Conservation (phyloP, 2,113 vertebrate species). For the Setophaga coronata region DNA sequence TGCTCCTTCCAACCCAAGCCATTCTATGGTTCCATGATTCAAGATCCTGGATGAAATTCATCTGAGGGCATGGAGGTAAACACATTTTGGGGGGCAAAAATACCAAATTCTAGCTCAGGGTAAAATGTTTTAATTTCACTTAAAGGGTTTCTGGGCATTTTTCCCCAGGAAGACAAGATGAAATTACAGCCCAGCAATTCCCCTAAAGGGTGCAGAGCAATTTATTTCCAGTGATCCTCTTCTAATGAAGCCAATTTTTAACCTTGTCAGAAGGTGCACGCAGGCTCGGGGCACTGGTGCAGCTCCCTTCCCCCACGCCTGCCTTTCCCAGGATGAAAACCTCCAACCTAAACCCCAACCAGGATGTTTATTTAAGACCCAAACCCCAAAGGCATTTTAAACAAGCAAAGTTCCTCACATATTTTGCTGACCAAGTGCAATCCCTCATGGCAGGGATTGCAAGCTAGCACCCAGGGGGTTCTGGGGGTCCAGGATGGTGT, state of each 20-base stretch:
- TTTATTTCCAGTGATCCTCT: slow-evolving; percentile 44
- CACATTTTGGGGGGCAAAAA: background rate
- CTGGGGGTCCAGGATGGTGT: background rate
- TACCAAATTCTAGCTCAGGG: background rate
- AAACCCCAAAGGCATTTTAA: slow-evolving; percentile 39
- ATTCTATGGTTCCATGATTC: background rate
- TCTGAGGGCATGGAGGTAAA: fast-evolving
- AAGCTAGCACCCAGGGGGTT: background rate
- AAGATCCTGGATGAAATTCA: background rate
- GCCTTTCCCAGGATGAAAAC: background rate
- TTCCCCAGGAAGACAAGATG: background rate
- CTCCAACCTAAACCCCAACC: slow-evolving; percentile 13
- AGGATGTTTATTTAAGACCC: slow-evolving; percentile 49
- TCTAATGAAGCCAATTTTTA: slow-evolving; percentile 60
- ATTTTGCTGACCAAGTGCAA: background rate
- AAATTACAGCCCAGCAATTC: background rate
- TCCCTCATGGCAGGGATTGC: background rate
- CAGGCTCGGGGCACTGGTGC: background rate
- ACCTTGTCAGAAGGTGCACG: slow-evolving; percentile 25
- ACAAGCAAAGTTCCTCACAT: slow-evolving; percentile 20
- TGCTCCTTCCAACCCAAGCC: background rate
- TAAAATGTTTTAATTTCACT: background rate
- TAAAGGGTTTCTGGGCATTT: background rate
- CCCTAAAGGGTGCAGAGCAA: slow-evolving; percentile 20
- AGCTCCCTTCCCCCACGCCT: background rate